phyloP scores from a whole-genome alignment of 2,888 invertebrate species.

The Aphidoletes aphidimyza region DNA sequence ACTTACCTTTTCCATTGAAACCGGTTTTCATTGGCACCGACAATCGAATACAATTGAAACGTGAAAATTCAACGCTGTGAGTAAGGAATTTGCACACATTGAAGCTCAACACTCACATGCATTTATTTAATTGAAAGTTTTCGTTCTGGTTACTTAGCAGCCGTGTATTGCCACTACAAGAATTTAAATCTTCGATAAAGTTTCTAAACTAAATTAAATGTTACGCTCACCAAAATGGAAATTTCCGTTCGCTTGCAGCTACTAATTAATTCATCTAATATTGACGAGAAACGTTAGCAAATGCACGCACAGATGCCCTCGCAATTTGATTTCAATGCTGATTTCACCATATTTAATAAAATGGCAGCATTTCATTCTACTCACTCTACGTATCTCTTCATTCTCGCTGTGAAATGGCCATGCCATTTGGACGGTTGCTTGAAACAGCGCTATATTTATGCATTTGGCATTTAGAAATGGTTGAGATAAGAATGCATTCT shows the following conservation, averaged over 20 bases:
- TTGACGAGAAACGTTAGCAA: neutral
- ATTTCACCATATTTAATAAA: neutral
- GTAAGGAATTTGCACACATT: too few relatives aligned
- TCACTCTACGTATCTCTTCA: neutral
- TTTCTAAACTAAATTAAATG: neutral
- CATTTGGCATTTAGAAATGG: too few relatives aligned
- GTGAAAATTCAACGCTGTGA: too few relatives aligned
- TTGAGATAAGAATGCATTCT: too few relatives aligned
- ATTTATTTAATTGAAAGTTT: slow-evolving; percentile 10
- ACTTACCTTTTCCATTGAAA: too few relatives aligned
- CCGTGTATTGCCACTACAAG: neutral
- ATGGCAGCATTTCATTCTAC: neutral
- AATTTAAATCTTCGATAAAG: neutral
- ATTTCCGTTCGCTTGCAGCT: neutral
- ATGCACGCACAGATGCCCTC: neutral
- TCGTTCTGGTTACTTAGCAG: neutral
- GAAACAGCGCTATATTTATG: too few relatives aligned
- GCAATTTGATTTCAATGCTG: neutral
- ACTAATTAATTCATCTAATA: slow-evolving; percentile 6
- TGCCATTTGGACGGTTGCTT: too few relatives aligned
- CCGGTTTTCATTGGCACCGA: too few relatives aligned
- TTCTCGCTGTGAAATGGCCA: too few relatives aligned
- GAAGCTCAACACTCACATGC: neutral
- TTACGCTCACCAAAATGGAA: neutral
- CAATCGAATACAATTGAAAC: too few relatives aligned